A percentile compares a stretch with the other conserved stretches of the same genome.
Conservation (phyloP, 2,888 invertebrate genomes). For the Blastobasis adustella region DNA sequence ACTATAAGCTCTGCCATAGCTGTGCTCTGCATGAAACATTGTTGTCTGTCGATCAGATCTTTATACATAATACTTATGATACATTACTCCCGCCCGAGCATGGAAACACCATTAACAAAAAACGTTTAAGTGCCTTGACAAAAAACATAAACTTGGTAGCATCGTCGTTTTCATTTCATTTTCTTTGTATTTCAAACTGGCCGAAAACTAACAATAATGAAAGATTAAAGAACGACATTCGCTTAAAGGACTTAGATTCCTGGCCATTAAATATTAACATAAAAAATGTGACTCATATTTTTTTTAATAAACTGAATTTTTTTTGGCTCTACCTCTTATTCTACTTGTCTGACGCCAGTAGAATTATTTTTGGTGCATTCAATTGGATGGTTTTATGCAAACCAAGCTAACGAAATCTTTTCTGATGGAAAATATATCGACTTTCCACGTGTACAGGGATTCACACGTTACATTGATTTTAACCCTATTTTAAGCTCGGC, state of each 20-base stretch:
- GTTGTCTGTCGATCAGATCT: conserved; percentile 45
- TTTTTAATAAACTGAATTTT: too few relatives aligned
- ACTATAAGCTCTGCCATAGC: conserved; percentile 81
- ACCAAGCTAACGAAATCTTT: too few relatives aligned
- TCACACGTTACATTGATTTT: neutral
- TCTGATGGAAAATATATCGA: too few relatives aligned
- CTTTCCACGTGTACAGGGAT: neutral
- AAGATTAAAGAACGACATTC: too few relatives aligned
- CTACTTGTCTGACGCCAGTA: too few relatives aligned
- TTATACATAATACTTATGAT: conserved; percentile 18
- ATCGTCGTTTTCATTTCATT: neutral
- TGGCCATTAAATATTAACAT: too few relatives aligned
- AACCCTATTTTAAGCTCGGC: neutral
- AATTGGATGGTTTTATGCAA: too few relatives aligned
- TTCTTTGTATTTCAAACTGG: neutral
- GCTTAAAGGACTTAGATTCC: too few relatives aligned
- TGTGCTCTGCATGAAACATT: conserved; percentile 68
- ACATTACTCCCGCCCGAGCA: conserved; percentile 22
- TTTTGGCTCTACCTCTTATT: too few relatives aligned
- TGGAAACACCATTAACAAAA: conserved; percentile 39
- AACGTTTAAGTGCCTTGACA: neutral
- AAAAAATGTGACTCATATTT: too few relatives aligned
- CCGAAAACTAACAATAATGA: neutral
- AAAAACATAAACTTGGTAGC: too few relatives aligned
- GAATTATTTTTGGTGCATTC: too few relatives aligned